A percentile compares a stretch with the other conserved stretches of the same genome.
phyloP scores from a whole-genome alignment of 2,797 vertebrate species.

The Notamacropus eugenii region DNA sequence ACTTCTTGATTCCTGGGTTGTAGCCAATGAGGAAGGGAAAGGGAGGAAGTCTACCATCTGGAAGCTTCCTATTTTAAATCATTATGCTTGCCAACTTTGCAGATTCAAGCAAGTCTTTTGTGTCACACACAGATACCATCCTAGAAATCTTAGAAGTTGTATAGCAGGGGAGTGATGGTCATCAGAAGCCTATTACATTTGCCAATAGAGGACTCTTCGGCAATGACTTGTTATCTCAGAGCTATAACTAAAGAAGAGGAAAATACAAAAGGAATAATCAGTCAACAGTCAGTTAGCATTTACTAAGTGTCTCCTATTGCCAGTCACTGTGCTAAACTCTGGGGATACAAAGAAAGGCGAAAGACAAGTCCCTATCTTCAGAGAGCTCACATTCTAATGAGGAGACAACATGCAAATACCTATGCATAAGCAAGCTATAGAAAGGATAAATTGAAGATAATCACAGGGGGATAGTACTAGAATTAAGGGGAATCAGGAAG shows the following conservation, averaged over 20 bases:
- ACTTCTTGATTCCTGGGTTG: neutral
- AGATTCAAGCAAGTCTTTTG: neutral
- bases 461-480: neutral
- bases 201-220: neutral
- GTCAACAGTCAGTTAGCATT: neutral
- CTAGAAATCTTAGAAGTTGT: neutral
- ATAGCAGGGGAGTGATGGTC: neutral
- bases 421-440: neutral
- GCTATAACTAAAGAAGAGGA: neutral
- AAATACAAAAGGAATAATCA: neutral
- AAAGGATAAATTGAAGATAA: neutral
- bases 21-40: neutral
- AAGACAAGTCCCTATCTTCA: neutral
- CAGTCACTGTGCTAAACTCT: neutral
- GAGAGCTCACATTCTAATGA: neutral
- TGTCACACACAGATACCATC: neutral
- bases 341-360: neutral
- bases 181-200: neutral
- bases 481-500: neutral
- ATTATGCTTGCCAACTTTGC: neutral
- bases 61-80: neutral
- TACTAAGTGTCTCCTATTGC: neutral
- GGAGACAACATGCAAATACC: neutral
- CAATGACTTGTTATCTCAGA: neutral
- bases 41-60: slow-evolving; percentile 1